Conservation (phyloP, 2,888 invertebrate species). For the Incurvaria masculella region DNA sequence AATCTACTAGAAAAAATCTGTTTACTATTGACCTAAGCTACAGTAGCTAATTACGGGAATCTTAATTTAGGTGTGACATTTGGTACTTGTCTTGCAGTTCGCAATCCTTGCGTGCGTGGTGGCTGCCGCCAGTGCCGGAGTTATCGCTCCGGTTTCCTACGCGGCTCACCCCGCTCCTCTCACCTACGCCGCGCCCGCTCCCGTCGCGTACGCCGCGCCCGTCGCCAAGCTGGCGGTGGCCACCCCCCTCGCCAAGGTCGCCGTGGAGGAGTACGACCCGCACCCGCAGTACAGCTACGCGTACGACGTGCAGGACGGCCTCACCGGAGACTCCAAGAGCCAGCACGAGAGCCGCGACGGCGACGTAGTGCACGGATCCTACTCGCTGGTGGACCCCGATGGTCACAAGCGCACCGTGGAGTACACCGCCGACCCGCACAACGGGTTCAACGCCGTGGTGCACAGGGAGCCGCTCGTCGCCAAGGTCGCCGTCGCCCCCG, state of each 20-base stretch:
- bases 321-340: conserved; percentile 33
- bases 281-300: conserved; percentile 49
- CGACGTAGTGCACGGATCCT: conserved; percentile 48
- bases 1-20: no score
- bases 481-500: conserved; percentile 34
- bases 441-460: conserved; percentile 53
- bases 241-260: conserved; percentile 18
- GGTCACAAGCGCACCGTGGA: conserved; percentile 50
- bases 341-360: conserved; percentile 48
- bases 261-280: conserved; percentile 38
- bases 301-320: conserved; percentile 26
- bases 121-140: conserved; percentile 34
- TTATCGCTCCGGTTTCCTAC: conserved; percentile 28
- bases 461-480: conserved; percentile 38
- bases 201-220: conserved; percentile 16
- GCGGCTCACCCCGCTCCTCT: conserved; percentile 18
- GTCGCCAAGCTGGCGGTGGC: conserved; percentile 11
- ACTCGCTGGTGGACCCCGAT: conserved; percentile 47
- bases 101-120: conserved; percentile 41
- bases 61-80: no score
- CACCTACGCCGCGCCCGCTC: conserved; percentile 18
- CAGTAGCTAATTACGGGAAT: no score
- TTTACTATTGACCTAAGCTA: no score
- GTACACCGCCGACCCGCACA: conserved; percentile 47
- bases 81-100: conserved; percentile 26